A percentile compares a stretch with the other conserved stretches of the same genome.
Conservation (phyloP, 2,797 vertebrate genomes). For the Microhierax caerulescens region DNA sequence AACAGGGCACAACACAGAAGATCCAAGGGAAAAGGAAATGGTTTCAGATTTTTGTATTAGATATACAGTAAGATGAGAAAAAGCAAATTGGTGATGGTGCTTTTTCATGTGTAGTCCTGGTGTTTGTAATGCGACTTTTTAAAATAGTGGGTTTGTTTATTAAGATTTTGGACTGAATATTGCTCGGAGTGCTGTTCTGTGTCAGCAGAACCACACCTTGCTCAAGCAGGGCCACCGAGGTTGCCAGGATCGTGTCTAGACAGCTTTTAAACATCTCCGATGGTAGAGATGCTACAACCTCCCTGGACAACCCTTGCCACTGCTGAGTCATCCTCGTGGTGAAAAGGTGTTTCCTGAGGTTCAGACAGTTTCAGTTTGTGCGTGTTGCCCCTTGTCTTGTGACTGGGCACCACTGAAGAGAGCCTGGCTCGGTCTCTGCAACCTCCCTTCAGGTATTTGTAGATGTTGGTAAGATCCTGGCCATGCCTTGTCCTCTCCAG, state of each 20-base stretch:
- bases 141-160: accelerated
- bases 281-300: background rate
- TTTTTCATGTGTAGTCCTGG: background rate
- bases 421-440: background rate
- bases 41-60: background rate
- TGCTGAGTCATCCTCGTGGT: background rate
- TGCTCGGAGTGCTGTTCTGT: background rate
- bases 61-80: background rate
- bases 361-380: background rate
- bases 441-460: background rate
- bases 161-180: background rate
- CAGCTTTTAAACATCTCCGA: background rate
- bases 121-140: background rate
- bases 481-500: background rate
- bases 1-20: background rate
- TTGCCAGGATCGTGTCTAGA: background rate
- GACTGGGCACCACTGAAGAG: background rate
- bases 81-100: background rate
- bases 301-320: background rate
- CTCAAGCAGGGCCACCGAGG: background rate
- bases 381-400: background rate
- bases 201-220: background rate
- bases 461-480: background rate
- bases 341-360: background rate
- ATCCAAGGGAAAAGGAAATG: background rate